Base-by-base conservation (phyloP, 2,113 vertebrate species). In the Athene noctua region DNA sequence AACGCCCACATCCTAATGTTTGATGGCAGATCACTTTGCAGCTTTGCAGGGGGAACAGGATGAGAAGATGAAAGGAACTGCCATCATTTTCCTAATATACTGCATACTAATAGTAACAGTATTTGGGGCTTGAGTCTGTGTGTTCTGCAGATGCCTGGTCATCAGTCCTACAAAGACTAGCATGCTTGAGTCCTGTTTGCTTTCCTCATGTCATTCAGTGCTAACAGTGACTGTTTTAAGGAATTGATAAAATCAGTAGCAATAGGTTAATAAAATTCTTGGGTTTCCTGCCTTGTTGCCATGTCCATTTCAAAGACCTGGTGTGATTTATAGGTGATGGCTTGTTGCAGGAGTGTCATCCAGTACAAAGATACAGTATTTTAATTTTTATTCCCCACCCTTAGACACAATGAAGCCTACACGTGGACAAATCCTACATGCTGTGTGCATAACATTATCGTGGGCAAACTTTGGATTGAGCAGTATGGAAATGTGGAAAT, bases 381-480 rank as follows among this genome's bases (percentile, higher is more conserved):
- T 68, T 15, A 51, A 55, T 74, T 80, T 78, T 63, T 36, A 9
- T 58, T 86, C 38, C 47, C 46, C 51, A 89, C 94, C 77, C 88
- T 19, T 91, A 99, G 99, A 80, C 98, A 99, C 96, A 99, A 98
- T 9, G 99, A 99, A 97, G 98, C 99, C 13, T 99, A 99, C 94
- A 99, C 99, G 0, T 99, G 99, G 99, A 99, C 99, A 93, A 99
- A 99, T 86, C 99, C 99, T 80, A 99, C 98, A 0, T 99, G 99
- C 95, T 99, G 99, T 63, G 99, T 99, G 68, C 99, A 99, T 96
- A 99, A 99, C 88, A 99, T 99, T 81, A 99, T 99, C 6, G 99
- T 99, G 61, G 99, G 99, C 20, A 99, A 99, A 94, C 99, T 99
- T 86, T 99, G 99, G 99, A 99, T 99, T 9, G 99, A 99, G 96